Percentiles rank a stretch among this genome's conserved stretches.
Evolutionary conservation across 2,113 vertebrate genomes (phyloP).

Genomic region (Poicephalus gulielmi): DNA sequence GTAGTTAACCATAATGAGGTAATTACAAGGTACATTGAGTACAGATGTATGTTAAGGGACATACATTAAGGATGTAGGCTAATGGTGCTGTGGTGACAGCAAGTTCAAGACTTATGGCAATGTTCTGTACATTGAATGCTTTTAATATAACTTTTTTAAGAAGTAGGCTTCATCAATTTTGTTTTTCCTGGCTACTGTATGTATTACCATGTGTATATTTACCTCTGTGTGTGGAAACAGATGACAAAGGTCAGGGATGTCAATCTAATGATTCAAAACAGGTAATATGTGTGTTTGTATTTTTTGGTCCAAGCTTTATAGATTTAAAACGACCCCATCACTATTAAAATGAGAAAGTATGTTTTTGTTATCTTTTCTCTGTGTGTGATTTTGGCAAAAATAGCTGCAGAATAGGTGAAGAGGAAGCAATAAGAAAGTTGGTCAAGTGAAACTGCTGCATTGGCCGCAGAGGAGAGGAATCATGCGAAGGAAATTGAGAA

Average conservation of each 20-base stretch:
- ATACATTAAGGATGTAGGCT: conserved; percentile 36
- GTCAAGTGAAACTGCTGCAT: not conserved
- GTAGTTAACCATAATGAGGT: conserved; percentile 64
- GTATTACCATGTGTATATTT: not conserved
- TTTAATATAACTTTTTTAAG: not conserved
- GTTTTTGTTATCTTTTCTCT: not conserved
- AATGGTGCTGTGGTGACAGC: conserved; percentile 24
- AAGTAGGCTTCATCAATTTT: not conserved
- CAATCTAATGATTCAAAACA: not conserved
- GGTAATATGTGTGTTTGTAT: not conserved
- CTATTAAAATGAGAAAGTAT: not conserved
- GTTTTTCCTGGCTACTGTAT: not conserved
- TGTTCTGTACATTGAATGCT: not conserved
- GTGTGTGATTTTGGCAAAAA: not conserved
- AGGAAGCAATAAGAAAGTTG: not conserved
- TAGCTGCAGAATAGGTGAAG: not conserved
- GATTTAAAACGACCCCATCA: not conserved
- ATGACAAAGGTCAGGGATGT: not conserved
- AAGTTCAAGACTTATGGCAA: conserved; percentile 1
- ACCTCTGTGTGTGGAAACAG: not conserved
- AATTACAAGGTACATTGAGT: conserved; percentile 70
- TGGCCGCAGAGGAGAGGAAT: not conserved
- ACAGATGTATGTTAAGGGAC: conserved; percentile 61
- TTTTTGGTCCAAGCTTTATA: not conserved
- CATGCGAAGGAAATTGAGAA: not conserved